A percentile compares a stretch with the other conserved stretches of the same genome.
These are phyloP conservation scores for Alces alces DNA, from an alignment of 2,113 vertebrate genomes.

Conservation along the genomic window DNA sequence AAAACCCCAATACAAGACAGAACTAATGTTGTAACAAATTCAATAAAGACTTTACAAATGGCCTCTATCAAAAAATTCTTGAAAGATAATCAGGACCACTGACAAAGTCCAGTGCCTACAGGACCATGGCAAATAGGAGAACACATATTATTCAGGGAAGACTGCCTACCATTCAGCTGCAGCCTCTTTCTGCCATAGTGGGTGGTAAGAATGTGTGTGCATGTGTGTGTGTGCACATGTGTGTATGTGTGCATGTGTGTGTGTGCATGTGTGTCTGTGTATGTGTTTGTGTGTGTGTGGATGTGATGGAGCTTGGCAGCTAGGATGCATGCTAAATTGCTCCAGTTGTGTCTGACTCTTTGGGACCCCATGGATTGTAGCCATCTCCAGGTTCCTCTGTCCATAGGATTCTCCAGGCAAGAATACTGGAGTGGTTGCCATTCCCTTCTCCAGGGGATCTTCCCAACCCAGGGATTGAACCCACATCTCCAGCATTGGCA, in stretches of 20 bases:
- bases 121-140: neutral
- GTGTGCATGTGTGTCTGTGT: fast-evolving
- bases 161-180: fast-evolving
- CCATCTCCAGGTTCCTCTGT: neutral
- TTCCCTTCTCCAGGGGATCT: neutral
- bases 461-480: neutral
- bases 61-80: neutral
- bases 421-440: neutral
- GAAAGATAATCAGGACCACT: neutral
- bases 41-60: neutral
- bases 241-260: neutral
- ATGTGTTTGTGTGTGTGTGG: neutral
- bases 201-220: neutral
- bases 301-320: neutral
- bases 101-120: neutral
- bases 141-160: neutral
- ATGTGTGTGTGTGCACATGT: fast-evolving
- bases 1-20: neutral
- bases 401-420: neutral
- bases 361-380: neutral
- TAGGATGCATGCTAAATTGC: neutral
- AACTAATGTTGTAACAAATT: neutral
- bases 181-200: neutral
- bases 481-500: neutral
- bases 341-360: neutral